Percentiles rank a stretch among this genome's conserved stretches.
These are phyloP conservation scores for Pteromalus puparum DNA, from an alignment of 1,140 invertebrate genomes.

Conservation along the genomic window DNA sequence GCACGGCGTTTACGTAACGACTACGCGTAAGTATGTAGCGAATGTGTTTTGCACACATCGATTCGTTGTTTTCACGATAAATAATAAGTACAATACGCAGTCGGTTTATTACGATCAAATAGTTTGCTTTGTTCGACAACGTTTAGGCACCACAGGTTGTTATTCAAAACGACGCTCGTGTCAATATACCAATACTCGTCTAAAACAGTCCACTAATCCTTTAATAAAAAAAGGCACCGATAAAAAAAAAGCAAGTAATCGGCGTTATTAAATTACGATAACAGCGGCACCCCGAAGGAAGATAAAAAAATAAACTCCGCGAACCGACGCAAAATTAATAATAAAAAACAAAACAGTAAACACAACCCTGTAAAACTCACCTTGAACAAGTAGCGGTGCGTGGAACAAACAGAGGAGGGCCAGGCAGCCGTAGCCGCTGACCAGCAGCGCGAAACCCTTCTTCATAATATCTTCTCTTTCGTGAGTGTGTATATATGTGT, in stretches of 20 bases:
- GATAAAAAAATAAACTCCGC: too few species aligned
- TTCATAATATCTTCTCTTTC: slow-evolving; percentile 56
- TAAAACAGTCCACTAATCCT: too few species aligned
- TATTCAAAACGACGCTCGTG: too few species aligned
- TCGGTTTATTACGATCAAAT: neutral
- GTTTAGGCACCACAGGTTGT: too few species aligned
- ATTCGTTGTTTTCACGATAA: neutral
- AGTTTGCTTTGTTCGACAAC: neutral
- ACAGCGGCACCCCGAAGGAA: neutral
- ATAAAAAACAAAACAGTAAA: neutral
- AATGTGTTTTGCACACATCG: neutral
- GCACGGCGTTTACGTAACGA: neutral
- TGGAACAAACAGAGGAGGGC: slow-evolving; percentile 62
- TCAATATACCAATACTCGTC: too few species aligned
- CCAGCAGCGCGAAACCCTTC: slow-evolving; percentile 57
- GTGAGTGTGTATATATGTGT: neutral
- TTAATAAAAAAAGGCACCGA: too few species aligned
- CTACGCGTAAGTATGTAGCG: neutral
- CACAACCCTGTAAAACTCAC: slow-evolving; percentile 51
- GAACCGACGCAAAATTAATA: neutral
- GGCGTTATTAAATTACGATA: neutral
- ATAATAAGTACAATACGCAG: neutral
- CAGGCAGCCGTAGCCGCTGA: slow-evolving; percentile 57
- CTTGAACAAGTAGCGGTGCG: slow-evolving; percentile 59
- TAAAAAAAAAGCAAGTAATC: too few species aligned